These are phyloP conservation scores for Labeo rohita DNA, from an alignment of 2,113 vertebrate species.

Conservation along the genomic window DNA sequence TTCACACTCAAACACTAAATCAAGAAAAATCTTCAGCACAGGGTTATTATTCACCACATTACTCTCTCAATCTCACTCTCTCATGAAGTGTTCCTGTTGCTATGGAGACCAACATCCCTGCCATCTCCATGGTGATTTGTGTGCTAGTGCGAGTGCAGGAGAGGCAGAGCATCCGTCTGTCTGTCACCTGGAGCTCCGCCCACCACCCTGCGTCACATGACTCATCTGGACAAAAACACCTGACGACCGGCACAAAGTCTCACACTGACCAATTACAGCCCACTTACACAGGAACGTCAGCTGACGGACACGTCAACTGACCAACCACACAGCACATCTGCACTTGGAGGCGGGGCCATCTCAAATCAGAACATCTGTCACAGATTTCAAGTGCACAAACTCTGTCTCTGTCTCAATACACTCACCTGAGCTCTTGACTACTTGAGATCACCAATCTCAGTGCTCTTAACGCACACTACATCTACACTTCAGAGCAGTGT, in stretches of 20 bases:
- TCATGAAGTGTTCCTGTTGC: constrained; percentile 61
- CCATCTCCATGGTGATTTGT: constrained; percentile 61
- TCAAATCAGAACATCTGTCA: too few relatives aligned
- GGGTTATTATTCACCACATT: neutral
- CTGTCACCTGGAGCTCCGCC: neutral
- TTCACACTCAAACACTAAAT: neutral
- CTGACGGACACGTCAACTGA: neutral
- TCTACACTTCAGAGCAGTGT: too few relatives aligned
- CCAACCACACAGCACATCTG: too few relatives aligned
- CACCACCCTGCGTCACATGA: neutral
- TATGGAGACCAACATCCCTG: constrained; percentile 63
- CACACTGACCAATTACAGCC: too few relatives aligned
- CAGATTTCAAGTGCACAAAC: too few relatives aligned
- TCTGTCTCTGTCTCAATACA: too few relatives aligned
- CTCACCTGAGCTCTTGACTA: too few relatives aligned
- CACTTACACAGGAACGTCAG: neutral
- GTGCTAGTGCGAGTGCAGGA: constrained; percentile 1
- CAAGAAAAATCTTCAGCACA: neutral
- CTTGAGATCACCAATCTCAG: too few relatives aligned
- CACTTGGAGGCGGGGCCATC: too few relatives aligned
- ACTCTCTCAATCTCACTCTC: neutral
- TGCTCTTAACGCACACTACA: too few relatives aligned
- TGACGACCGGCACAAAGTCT: neutral
- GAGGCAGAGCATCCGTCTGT: neutral
- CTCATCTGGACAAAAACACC: neutral